Evolutionary conservation across 2,113 vertebrate genomes (phyloP), one percentile per base, ranked within the genome.

Genomic region (Ageneiosus marmoratus): DNA sequence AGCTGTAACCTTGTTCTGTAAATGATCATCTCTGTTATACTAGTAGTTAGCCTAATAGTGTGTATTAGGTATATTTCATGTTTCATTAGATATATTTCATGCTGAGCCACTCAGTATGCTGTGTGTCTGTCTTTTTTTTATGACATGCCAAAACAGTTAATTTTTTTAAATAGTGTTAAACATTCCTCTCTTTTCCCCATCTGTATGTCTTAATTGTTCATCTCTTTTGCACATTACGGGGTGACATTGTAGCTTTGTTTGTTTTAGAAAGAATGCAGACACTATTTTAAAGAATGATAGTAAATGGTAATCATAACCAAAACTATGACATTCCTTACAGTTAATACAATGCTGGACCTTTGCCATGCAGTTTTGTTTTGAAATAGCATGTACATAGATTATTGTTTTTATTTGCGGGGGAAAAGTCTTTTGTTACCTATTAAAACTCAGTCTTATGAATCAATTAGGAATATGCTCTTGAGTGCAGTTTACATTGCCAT

Each of bases 311-410:
- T 27, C 15, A 22, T n/a, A 53, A 79, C 65, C 80, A 82, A 81
- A 79, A 70, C 29, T 27, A 22, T 65, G 50, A 77, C 82, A 77
- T 87, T 87, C 83, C 79, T 79, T 29, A 53, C n/a, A 78, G 29
- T 48, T 51, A 34, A 67, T 58, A 62, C 55, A 48, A 79, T 82
- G 86, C 86, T 87, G 86, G 86, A 82, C 41, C 29, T 12, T 55
- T 50, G 27, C 74, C 78, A 82, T 60, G 51, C 65, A 56, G 44
- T 58, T 51, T 55, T 53, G 46, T 46, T 78, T 34, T 55, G 20
- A 73, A 18, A 55, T 67, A 55, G 70, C 58, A 69, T 80, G 60
- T 88, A n/a, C 50, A 32, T 81, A 70, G 82, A 65, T 78, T 67
- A 79, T 79, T 29, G 48, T 65, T 84, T 82, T 76, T 46, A 51